These are phyloP conservation scores for Cyprinodon tularosa DNA, from an alignment of 2,113 vertebrate genomes.

Conservation along the genomic window DNA sequence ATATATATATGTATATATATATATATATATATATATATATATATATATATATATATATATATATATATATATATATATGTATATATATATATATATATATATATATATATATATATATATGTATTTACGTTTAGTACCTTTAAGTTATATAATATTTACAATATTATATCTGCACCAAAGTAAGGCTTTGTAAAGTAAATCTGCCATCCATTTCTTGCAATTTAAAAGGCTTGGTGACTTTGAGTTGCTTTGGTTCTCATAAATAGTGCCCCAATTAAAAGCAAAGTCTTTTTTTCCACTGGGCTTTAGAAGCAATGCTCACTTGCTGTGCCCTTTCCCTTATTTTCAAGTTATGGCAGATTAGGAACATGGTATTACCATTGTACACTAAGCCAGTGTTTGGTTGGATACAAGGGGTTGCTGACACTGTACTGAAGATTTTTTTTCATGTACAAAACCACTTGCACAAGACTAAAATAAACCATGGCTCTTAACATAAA, in stretches of 20 bases:
- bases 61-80: too few species aligned
- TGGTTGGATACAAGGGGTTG: constrained; percentile 51
- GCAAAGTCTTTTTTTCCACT: constrained; percentile 57
- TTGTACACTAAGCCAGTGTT: constrained; percentile 54
- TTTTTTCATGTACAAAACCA: constrained; percentile 62
- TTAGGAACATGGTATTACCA: constrained; percentile 57
- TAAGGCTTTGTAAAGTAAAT: constrained; percentile 58
- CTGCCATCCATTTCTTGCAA: constrained; percentile 33
- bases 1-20: too few species aligned
- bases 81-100: too few species aligned
- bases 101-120: too few species aligned
- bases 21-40: too few species aligned
- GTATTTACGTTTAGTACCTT: too few species aligned
- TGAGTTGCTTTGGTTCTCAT: constrained; percentile 56
- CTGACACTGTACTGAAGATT: constrained; percentile 65
- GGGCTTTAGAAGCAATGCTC: constrained; percentile 50
- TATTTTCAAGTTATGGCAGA: constrained; percentile 67
- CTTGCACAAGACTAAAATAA: constrained; percentile 58
- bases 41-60: too few species aligned
- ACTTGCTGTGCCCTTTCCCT: constrained; percentile 57
- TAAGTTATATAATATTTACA: constrained; percentile 34
- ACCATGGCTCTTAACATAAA: constrained; percentile 56
- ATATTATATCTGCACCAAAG: constrained; percentile 32
- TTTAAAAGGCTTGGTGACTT: constrained; percentile 52
- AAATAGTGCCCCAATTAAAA: constrained; percentile 72